Evolutionary conservation across 2,113 vertebrate species (phyloP).

Genomic region (Grantiella picta): DNA sequence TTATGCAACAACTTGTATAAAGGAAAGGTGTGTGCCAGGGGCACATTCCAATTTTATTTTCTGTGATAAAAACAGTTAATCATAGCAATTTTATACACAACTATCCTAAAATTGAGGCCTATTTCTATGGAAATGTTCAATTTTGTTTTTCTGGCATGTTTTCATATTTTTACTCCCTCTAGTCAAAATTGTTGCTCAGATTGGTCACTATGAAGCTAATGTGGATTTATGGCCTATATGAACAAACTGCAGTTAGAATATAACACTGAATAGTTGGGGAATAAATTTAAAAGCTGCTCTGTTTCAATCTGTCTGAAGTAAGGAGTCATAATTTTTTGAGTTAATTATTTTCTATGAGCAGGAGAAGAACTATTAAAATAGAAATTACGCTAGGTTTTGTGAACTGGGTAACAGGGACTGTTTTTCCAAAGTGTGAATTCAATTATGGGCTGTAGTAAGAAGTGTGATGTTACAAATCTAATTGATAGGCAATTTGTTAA

Average conservation of each 20-base stretch:
- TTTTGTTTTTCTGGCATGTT: background rate
- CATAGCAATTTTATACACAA: background rate
- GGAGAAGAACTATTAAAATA: background rate
- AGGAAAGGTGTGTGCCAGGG: background rate
- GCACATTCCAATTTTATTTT: background rate
- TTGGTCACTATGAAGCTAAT: background rate
- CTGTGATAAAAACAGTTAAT: background rate
- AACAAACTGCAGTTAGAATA: background rate
- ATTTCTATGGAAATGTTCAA: background rate
- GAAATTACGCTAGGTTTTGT: background rate
- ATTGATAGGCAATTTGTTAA: slow-evolving; percentile 8
- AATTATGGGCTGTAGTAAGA: background rate
- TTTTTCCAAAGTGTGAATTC: slow-evolving; percentile 12
- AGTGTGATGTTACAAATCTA: slow-evolving; percentile 15
- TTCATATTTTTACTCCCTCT: background rate
- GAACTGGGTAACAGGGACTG: background rate
- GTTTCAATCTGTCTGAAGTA: background rate
- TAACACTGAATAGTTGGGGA: background rate
- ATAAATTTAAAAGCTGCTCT: background rate
- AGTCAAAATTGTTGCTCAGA: background rate
- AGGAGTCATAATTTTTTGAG: background rate
- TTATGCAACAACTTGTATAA: background rate
- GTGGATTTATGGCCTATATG: background rate
- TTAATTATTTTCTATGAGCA: slow-evolving; percentile 1
- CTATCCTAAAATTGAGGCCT: background rate